phyloP scores from a whole-genome alignment of 2,797 vertebrate genomes.

The Labroides dimidiatus region DNA sequence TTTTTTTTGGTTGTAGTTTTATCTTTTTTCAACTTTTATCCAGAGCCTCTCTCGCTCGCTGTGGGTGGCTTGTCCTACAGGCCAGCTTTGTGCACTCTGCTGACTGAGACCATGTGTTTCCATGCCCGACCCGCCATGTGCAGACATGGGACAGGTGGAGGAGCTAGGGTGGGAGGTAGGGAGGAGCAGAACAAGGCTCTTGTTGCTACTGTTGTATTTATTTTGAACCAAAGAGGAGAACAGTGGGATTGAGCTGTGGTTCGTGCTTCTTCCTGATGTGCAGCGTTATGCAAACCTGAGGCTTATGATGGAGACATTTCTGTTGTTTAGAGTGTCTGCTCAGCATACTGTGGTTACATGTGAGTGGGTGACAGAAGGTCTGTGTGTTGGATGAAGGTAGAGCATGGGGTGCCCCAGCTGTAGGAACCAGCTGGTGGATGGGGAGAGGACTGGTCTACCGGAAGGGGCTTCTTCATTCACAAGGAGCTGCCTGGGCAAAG shows the following conservation, averaged over 20 bases:
- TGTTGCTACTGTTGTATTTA: constrained; percentile 30
- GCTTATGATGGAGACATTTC: constrained; percentile 25
- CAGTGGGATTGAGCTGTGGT: constrained; percentile 2
- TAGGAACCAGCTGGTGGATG: constrained; percentile 81
- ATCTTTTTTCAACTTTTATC: constrained; percentile 39
- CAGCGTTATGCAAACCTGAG: constrained; percentile 22
- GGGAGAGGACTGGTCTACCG: constrained; percentile 65
- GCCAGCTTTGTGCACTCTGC: constrained; percentile 72
- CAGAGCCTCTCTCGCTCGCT: constrained; percentile 49
- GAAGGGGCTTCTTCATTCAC: constrained; percentile 76
- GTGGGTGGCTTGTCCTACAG: constrained; percentile 76
- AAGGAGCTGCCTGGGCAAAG: constrained; percentile 53
- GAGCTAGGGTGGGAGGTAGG: constrained; percentile 49
- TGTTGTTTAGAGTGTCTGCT: constrained; percentile 18
- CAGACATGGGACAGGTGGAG: constrained; percentile 78
- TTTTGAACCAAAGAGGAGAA: constrained; percentile 21
- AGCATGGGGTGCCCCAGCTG: constrained; percentile 82
- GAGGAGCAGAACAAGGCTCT: constrained; percentile 26
- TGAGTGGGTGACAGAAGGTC: constrained; percentile 74
- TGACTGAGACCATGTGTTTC: constrained; percentile 81
- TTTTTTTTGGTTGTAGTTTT: constrained; percentile 39
- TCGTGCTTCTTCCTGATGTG: not conserved
- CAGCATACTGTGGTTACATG: constrained; percentile 36
- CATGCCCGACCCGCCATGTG: constrained; percentile 65
- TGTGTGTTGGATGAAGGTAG: constrained; percentile 73